phyloP scores from a whole-genome alignment of 1,140 invertebrate genomes.

The Listronotus oregonensis region DNA sequence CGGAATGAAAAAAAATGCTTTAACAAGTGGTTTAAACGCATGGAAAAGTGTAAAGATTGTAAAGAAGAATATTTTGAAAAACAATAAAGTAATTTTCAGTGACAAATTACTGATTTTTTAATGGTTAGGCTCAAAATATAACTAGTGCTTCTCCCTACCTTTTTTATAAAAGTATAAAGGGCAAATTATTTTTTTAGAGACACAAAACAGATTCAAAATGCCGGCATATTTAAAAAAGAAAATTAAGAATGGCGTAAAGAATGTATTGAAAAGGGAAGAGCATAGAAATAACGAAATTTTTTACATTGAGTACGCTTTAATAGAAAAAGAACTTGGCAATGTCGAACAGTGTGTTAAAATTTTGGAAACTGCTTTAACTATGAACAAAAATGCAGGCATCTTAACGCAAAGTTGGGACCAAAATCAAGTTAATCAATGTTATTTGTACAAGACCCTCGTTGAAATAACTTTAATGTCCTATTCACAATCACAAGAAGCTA shows the following conservation, averaged over 20 bases:
- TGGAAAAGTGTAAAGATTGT: no score
- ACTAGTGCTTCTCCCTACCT: no score
- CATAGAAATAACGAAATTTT: constrained; percentile 64
- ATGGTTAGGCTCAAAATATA: no score
- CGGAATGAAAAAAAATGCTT: no score
- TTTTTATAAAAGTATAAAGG: no score
- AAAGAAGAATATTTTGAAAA: no score
- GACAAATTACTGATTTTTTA: no score
- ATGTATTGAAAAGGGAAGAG: constrained; percentile 59
- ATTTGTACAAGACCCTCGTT: constrained; percentile 38
- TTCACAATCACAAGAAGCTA: not conserved
- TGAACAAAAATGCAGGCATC: constrained; percentile 32
- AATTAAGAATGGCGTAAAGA: constrained; percentile 61
- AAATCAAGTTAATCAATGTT: constrained; percentile 40
- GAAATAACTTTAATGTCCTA: constrained; percentile 23
- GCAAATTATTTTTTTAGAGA: constrained; percentile 50
- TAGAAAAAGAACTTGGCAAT: constrained; percentile 62
- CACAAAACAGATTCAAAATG: constrained; percentile 55
- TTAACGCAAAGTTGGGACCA: constrained; percentile 20
- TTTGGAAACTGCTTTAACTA: constrained; percentile 58
- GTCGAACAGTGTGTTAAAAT: constrained; percentile 57
- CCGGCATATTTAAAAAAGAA: constrained; percentile 56
- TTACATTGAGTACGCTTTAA: constrained; percentile 67
- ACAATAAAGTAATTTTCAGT: no score
- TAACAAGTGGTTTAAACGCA: no score